phyloP scores from a whole-genome alignment of 2,113 vertebrate genomes.

The Eublepharis macularius region DNA sequence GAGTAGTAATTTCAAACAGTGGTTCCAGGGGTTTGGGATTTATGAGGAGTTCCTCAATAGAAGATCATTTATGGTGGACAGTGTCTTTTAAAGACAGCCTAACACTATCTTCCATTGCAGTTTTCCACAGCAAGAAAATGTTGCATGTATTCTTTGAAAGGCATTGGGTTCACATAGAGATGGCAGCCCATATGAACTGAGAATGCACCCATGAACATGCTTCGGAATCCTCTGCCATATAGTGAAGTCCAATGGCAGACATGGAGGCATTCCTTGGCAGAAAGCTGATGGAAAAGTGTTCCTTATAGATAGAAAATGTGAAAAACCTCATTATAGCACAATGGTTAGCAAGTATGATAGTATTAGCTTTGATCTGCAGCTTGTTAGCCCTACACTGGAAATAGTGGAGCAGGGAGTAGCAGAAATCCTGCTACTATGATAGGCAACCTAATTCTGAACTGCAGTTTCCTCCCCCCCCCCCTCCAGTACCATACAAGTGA shows the following conservation, averaged over 20 bases:
- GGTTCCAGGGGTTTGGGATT: too few relatives aligned
- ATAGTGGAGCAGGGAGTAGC: not conserved
- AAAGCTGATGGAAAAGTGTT: not conserved
- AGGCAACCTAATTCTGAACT: not conserved
- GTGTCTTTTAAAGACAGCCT: too few relatives aligned
- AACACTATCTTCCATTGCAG: not conserved
- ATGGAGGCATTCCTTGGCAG: not conserved
- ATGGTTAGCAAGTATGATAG: not conserved
- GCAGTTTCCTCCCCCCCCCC: not conserved
- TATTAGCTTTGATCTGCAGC: not conserved
- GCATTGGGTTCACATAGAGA: not conserved
- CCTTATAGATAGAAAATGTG: not conserved
- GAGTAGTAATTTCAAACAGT: too few relatives aligned
- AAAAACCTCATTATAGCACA: not conserved
- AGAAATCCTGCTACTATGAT: not conserved
- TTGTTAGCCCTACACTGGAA: not conserved
- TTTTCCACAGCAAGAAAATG: not conserved
- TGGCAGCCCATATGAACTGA: not conserved
- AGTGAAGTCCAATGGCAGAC: not conserved
- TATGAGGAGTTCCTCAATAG: not conserved
- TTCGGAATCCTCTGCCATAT: not conserved
- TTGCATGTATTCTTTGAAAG: not conserved
- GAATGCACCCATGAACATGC: not conserved
- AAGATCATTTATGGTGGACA: not conserved
- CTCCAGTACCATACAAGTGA: not conserved